A percentile compares a stretch with the other conserved stretches of the same genome.
These are phyloP conservation scores for Clamator glandarius DNA, from an alignment of 2,797 vertebrate genomes.

Conservation along the genomic window DNA sequence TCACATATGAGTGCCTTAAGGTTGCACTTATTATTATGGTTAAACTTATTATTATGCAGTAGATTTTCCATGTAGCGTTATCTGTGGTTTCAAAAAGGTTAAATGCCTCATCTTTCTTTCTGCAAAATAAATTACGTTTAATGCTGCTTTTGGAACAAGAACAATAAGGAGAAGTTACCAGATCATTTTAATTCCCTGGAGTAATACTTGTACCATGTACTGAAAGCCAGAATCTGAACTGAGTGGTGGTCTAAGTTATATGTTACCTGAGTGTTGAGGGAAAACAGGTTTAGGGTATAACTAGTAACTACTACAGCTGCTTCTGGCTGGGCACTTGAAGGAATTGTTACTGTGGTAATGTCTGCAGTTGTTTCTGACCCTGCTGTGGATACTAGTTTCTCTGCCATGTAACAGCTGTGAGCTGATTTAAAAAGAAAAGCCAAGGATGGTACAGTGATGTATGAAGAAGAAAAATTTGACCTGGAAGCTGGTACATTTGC, in stretches of 20 bases:
- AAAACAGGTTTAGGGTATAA: neutral
- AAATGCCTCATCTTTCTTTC: neutral
- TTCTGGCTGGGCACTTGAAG: neutral
- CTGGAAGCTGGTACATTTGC: neutral
- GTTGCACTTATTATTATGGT: neutral
- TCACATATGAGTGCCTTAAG: neutral
- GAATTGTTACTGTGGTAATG: neutral
- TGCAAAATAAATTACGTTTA: neutral
- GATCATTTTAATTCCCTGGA: neutral
- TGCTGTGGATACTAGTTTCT: neutral
- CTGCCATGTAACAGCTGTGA: neutral
- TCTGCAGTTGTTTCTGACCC: neutral
- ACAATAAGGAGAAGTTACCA: neutral
- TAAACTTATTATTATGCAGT: neutral
- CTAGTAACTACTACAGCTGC: neutral
- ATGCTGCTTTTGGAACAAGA: neutral
- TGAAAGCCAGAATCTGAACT: neutral
- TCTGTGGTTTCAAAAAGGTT: neutral
- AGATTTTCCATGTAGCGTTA: neutral
- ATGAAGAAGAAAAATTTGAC: neutral
- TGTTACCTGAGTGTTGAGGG: neutral
- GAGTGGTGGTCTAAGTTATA: neutral
- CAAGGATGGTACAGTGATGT: neutral
- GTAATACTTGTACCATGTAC: fast-evolving
- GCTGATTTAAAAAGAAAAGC: neutral